Conservation (phyloP, 2,888 invertebrate species). For the Candidula unifasciata region DNA sequence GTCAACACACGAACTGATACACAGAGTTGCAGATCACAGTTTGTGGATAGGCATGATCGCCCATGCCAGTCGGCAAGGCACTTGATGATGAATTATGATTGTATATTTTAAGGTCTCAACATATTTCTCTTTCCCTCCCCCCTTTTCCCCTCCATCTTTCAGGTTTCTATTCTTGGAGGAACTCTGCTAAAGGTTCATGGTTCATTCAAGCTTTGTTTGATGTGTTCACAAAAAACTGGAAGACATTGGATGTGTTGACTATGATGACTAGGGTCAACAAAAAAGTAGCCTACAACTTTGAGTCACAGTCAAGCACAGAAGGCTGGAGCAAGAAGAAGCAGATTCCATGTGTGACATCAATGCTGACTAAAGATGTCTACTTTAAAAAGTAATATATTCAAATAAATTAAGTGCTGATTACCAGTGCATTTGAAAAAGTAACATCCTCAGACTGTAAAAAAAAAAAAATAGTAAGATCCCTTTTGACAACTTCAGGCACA, state of each 20-base stretch:
- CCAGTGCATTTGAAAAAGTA: too few relatives aligned
- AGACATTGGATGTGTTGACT: slow-evolving; percentile 66
- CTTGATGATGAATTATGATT: too few relatives aligned
- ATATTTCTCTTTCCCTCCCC: not conserved
- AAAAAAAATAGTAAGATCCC: too few relatives aligned
- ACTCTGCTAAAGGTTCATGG: slow-evolving; percentile 72
- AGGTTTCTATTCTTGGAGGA: slow-evolving; percentile 23
- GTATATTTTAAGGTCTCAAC: not conserved
- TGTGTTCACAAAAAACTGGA: slow-evolving; percentile 68
- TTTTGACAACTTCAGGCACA: too few relatives aligned
- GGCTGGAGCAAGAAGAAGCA: slow-evolving; percentile 73
- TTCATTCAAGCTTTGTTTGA: slow-evolving; percentile 75
- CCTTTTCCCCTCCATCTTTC: not conserved
- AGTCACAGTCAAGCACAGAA: slow-evolving; percentile 71
- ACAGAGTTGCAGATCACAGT: too few relatives aligned
- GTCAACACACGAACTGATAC: too few relatives aligned
- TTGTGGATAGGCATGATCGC: too few relatives aligned
- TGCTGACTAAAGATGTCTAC: slow-evolving; percentile 74
- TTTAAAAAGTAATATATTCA: slow-evolving; percentile 61
- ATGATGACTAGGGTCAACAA: slow-evolving; percentile 76
- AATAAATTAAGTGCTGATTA: too few relatives aligned
- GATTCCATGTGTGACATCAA: slow-evolving; percentile 75
- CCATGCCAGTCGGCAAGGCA: too few relatives aligned
- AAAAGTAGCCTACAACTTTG: slow-evolving; percentile 75
- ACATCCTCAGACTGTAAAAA: too few relatives aligned